Evolutionary conservation across 2,888 invertebrate genomes (phyloP).

Genomic region (Auanema sp.): DNA sequence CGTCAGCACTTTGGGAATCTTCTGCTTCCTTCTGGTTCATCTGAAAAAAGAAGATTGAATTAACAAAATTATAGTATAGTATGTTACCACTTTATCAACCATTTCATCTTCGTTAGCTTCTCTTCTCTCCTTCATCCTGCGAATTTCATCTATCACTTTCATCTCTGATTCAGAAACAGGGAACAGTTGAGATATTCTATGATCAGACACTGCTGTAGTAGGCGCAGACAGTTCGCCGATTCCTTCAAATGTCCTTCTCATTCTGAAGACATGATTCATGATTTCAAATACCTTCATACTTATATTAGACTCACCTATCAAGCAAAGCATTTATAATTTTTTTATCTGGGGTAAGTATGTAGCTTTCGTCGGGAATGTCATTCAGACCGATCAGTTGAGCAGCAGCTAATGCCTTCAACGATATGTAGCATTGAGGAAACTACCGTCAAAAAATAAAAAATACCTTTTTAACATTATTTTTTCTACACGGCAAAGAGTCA

Average conservation of each 20-base stretch:
- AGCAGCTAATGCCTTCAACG: slow-evolving; percentile 29
- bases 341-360: slow-evolving; percentile 39
- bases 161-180: slow-evolving; percentile 40
- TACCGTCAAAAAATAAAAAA: neutral
- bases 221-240: slow-evolving; percentile 20
- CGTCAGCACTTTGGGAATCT: neutral
- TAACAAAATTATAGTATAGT: neutral
- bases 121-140: slow-evolving; percentile 29
- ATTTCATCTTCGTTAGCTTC: slow-evolving; percentile 35
- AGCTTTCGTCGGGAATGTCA: slow-evolving; percentile 36
- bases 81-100: slow-evolving; percentile 22
- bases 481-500: slow-evolving; percentile 41
- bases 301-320: slow-evolving; percentile 14
- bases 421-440: too few species aligned
- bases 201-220: slow-evolving; percentile 41
- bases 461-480: slow-evolving; percentile 41
- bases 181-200: slow-evolving; percentile 42
- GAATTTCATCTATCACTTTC: slow-evolving; percentile 40
- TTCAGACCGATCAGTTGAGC: slow-evolving; percentile 29
- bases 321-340: slow-evolving; percentile 31
- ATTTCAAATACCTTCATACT: neutral
- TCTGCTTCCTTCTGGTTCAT: slow-evolving; percentile 15
- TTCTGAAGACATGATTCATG: slow-evolving; percentile 11
- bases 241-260: slow-evolving; percentile 38
- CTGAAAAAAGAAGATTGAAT: neutral